A percentile compares a stretch with the other conserved stretches of the same genome.
phyloP scores from a whole-genome alignment of 2,113 vertebrate species.

The Cyanoderma ruficeps region DNA sequence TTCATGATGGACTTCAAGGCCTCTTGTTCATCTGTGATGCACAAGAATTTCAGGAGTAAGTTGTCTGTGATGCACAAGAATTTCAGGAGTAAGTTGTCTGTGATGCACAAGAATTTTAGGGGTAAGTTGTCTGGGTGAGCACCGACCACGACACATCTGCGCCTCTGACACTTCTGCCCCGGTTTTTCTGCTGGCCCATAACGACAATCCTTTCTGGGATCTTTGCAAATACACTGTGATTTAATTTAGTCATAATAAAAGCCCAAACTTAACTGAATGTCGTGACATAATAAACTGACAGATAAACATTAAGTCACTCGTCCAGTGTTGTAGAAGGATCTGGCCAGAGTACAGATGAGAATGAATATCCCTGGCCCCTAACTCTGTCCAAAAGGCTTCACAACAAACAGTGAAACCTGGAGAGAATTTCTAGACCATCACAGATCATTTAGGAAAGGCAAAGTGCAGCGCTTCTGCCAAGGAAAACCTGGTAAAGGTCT shows the following conservation, averaged over 20 bases:
- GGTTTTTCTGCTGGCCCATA: neutral
- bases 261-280: neutral
- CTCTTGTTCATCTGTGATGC: conserved; percentile 88
- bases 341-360: neutral
- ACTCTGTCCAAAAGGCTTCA: neutral
- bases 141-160: neutral
- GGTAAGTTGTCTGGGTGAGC: neutral
- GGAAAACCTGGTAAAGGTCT: neutral
- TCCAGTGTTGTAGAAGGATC: neutral
- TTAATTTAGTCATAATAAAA: neutral
- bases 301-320: neutral
- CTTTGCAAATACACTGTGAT: neutral
- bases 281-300: neutral
- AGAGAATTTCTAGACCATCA: neutral
- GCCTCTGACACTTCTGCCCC: neutral
- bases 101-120: neutral
- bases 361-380: neutral
- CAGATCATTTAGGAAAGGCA: neutral
- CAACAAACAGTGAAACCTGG: neutral
- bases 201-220: too few relatives aligned
- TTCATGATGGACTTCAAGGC: conserved; percentile 99
- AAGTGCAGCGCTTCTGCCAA: neutral
- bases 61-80: neutral
- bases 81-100: conserved; percentile 71
- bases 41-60: neutral